Evolutionary conservation across 2,888 invertebrate genomes (phyloP).

Genomic region (Platycnemis pennipes): DNA sequence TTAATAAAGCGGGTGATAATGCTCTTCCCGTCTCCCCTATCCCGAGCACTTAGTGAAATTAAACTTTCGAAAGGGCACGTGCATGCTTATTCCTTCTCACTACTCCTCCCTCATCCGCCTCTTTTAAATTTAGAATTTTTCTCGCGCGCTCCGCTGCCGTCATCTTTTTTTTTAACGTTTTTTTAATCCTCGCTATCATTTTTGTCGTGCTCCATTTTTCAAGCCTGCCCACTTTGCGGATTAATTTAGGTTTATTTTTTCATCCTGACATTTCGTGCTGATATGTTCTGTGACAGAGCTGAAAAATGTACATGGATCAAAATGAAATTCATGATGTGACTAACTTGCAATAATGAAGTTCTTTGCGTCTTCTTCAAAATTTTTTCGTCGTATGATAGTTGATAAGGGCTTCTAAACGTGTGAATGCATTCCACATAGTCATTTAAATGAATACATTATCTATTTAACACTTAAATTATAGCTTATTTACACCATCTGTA

Average conservation of each 20-base stretch:
- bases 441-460: too few species aligned
- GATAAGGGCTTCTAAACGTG: too few species aligned
- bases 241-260: background rate
- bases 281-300: too few species aligned
- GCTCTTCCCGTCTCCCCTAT: background rate
- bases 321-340: too few species aligned
- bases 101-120: background rate
- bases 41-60: constrained; percentile 18
- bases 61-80: background rate
- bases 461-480: too few species aligned
- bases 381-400: too few species aligned
- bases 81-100: background rate
- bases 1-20: constrained; percentile 1
- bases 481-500: too few species aligned
- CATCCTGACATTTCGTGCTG: too few species aligned
- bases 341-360: too few species aligned
- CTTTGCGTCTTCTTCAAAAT: too few species aligned
- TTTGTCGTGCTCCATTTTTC: background rate
- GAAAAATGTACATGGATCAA: too few species aligned
- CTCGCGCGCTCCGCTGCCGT: background rate
- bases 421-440: too few species aligned
- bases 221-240: background rate
- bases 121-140: background rate
- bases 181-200: background rate
- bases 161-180: background rate